A percentile compares a stretch with the other conserved stretches of the same genome.
These are phyloP conservation scores for Ceratothoa steindachneri DNA, from an alignment of 2,888 invertebrate genomes.

Conservation along the genomic window DNA sequence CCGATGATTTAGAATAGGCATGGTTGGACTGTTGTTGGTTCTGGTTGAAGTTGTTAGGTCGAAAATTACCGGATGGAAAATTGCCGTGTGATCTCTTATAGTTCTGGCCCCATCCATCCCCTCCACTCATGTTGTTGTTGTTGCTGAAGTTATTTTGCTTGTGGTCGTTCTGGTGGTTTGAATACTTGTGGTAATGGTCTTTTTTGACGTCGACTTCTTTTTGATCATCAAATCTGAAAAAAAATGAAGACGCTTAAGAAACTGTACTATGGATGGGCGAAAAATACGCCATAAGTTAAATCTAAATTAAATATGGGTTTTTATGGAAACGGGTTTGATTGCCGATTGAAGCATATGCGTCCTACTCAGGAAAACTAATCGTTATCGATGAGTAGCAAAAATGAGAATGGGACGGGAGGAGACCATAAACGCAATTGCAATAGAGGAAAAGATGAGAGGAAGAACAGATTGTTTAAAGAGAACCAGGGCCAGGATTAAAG, in stretches of 20 bases:
- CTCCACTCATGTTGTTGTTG: conserved; percentile 12
- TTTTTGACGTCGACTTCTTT: neutral
- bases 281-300: too few species aligned
- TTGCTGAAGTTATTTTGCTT: conserved; percentile 14
- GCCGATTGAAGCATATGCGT: too few species aligned
- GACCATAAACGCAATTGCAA: too few species aligned
- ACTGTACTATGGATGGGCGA: neutral
- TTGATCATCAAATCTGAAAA: neutral
- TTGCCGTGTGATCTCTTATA: conserved; percentile 4
- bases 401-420: too few species aligned
- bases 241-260: neutral
- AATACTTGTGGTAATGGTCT: neutral
- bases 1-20: neutral
- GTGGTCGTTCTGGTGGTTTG: neutral
- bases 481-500: too few species aligned
- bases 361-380: too few species aligned
- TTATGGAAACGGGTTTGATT: too few species aligned
- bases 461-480: too few species aligned
- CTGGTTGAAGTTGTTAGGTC: neutral
- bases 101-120: neutral
- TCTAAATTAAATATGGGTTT: too few species aligned
- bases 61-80: neutral
- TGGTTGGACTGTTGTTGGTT: neutral
- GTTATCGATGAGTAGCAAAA: too few species aligned
- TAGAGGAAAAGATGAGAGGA: too few species aligned